Base-by-base conservation (phyloP, 2,113 vertebrate genomes). In the Bambusicola thoracicus region DNA sequence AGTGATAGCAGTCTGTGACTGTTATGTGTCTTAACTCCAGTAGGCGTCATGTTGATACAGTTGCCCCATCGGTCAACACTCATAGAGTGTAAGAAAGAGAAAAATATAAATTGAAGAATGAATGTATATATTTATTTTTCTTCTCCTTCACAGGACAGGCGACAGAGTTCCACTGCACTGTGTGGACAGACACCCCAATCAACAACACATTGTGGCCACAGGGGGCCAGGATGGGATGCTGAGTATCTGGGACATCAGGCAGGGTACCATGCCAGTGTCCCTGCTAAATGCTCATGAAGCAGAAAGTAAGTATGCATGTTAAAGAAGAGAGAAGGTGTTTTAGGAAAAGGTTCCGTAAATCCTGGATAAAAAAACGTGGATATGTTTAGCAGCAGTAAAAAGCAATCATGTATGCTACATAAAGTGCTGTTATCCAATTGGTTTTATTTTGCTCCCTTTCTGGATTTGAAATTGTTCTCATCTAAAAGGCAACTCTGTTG, bases 151-250 rank as follows among this genome's bases (percentile, higher is more conserved):
- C 92, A 99, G 99, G 90, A 98, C 98, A 53, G 98, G 99, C 27
- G 98, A 99, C 58, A 96, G 99, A 97, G 98, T 99, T 82, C 99
- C 99, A 13, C 96, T 99, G 48, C 98, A 99, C 97, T 99, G 99
- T 74, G 98, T 99, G 73, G 99, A 99, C 90, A 98, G 98, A 96
- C 99, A 99, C 96, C 99, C 99, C 6, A 99, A 98, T 97, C 99
- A 99, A 81, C 99, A 99, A 96, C 99, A 99, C 87, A 98, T 99
- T 67, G 99, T 99, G 90, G 99, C 99, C 63, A 99, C 98, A 0
- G 99, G 99, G 20, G 99, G 99, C 75, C 99, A 99, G 97, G 99
- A 99, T 61, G 99, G 99, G 76, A 99, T 99, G 98, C 96, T 99
- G 82, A 99, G 98, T 89, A 98, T 99, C 89, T 99, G 99, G 99